Base-by-base conservation (phyloP, 1,140 invertebrate species). In the Brachionus calyciflorus region DNA sequence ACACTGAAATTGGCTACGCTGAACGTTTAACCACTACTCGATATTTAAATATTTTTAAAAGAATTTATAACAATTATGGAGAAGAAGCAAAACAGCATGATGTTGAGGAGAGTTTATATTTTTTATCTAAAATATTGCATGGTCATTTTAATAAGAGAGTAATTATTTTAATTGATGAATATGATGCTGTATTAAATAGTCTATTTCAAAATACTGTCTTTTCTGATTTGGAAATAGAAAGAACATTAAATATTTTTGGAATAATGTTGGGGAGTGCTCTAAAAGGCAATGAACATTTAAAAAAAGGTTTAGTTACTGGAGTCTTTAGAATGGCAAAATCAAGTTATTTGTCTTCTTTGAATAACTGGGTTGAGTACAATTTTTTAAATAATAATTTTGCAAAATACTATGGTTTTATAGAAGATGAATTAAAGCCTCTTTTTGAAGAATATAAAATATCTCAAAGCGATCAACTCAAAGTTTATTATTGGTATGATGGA, bases 381-480 rank as follows among this genome's bases (percentile, higher is more conserved):
- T 63, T 63, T 63, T 63, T 63, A 63, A 30, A 63, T 63, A 63
- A 63, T 7, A 17, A 63, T 14, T 63, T 63, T 63, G 57, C 57
- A 63, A 63, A 17, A 63, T 63, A 63, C 28, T 63, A 63, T 63
- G 57, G 57, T 63, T 63, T 63, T 63, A 63, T 26, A 19, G 57
- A 63, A 63, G 12, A 26, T 5, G 57, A 63, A 14, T 24, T 63
- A 63, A 41, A 17, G 28, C 28, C 19, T 63, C 57, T 63, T 63
- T 63, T 63, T 63, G 7, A 63, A 24, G 57, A 63, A 26, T 63
- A 63, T 41, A 63, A 19, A 63, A 41, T 63, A 30, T 19, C 37
- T 17, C n/a, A 63, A 41, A 26, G 28, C 19, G 57, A 63, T 3
- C 28, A 41, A 33, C 28, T 24, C 1, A 63, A 63, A 63, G 57